These are phyloP conservation scores for Athene noctua DNA, from an alignment of 2,113 vertebrate species.

Conservation along the genomic window DNA sequence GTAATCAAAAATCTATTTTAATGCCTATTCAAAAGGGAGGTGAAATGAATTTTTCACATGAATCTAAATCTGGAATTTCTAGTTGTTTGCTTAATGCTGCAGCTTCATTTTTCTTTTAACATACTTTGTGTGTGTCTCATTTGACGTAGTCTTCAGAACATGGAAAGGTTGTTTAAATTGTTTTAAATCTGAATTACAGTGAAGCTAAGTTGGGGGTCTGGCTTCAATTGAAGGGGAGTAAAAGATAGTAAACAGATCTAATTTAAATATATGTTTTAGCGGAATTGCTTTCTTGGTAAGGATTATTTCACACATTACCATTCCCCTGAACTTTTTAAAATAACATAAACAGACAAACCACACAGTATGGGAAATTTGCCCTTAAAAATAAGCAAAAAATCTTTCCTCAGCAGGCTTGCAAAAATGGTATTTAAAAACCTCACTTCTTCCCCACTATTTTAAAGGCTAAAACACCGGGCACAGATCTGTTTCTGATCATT, in stretches of 20 bases:
- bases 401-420: constrained; percentile 13
- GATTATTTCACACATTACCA: constrained; percentile 9
- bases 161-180: neutral
- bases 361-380: constrained; percentile 14
- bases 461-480: neutral
- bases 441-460: neutral
- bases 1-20: neutral
- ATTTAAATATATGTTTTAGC: constrained; percentile 12
- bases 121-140: neutral
- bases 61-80: neutral
- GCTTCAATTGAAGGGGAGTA: neutral
- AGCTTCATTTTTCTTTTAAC: neutral
- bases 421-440: constrained; percentile 13
- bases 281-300: neutral
- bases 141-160: neutral
- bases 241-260: constrained; percentile 13
- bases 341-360: constrained; percentile 33
- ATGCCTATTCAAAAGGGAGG: neutral
- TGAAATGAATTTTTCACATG: neutral
- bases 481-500: constrained; percentile 33
- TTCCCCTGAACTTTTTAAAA: constrained; percentile 20
- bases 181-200: neutral
- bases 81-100: neutral
- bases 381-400: constrained; percentile 42
- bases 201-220: neutral